These are phyloP conservation scores for Takifugu rubripes DNA, from an alignment of 2,797 vertebrate genomes.

Conservation along the genomic window DNA sequence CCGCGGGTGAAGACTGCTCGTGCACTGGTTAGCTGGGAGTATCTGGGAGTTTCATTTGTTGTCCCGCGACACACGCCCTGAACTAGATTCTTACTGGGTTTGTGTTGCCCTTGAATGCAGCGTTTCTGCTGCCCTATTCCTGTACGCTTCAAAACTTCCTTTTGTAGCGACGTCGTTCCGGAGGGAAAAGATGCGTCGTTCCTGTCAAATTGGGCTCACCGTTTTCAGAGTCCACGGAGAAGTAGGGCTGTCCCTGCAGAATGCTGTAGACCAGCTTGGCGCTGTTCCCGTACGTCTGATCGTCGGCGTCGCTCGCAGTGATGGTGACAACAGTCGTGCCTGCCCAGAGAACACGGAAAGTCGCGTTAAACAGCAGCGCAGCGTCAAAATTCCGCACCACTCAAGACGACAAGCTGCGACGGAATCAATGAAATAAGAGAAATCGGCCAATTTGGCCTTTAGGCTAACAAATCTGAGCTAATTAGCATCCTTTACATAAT, in stretches of 20 bases:
- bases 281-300: constrained; percentile 93
- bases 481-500: no score
- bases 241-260: constrained; percentile 93
- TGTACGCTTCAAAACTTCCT: no score
- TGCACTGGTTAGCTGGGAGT: neutral
- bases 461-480: no score
- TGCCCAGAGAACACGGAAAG: constrained; percentile 50
- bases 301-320: constrained; percentile 90
- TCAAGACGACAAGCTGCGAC: no score
- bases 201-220: constrained; percentile 65
- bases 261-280: constrained; percentile 97
- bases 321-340: constrained; percentile 91
- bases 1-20: neutral
- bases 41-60: neutral
- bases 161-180: no score
- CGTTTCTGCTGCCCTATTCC: no score
- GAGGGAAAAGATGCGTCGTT: no score
- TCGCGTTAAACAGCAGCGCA: neutral
- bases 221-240: constrained; percentile 94
- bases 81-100: no score
- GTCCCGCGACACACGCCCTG: no score
- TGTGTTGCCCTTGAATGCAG: no score
- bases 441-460: no score
- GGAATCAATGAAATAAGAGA: no score
- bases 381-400: neutral